Evolutionary conservation across 2,797 vertebrate species (phyloP).

Genomic region (Phalanger gymnotis): DNA sequence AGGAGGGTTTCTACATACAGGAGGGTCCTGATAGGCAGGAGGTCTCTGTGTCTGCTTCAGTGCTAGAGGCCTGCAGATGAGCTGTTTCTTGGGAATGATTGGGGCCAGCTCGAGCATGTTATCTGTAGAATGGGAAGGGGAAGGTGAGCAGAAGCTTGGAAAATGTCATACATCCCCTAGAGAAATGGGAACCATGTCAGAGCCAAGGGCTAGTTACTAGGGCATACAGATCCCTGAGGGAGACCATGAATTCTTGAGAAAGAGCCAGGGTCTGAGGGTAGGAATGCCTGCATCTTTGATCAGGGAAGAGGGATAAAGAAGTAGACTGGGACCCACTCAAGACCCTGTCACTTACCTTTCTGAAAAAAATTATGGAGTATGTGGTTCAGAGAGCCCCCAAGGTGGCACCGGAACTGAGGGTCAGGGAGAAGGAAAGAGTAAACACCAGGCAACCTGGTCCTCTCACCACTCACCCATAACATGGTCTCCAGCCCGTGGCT

Average conservation of each 20-base stretch:
- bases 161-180: background rate
- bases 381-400: conserved; percentile 58
- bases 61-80: background rate
- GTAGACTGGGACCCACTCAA: background rate
- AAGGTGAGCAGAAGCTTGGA: background rate
- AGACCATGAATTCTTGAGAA: background rate
- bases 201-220: background rate
- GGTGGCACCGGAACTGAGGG: conserved; percentile 64
- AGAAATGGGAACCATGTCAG: background rate
- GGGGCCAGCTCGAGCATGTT: background rate
- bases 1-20: background rate
- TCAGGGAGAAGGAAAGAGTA: conserved; percentile 52
- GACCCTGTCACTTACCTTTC: conserved; percentile 67
- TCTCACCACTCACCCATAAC: background rate
- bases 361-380: conserved; percentile 66
- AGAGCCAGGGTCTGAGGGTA: background rate
- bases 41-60: background rate
- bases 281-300: background rate
- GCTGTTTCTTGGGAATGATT: background rate
- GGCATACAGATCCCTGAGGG: background rate
- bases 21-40: background rate
- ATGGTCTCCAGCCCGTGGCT: background rate
- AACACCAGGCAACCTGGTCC: background rate
- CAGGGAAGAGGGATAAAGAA: background rate
- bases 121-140: background rate